Base-by-base conservation (phyloP, 2,888 invertebrate genomes). In the Parnassius mnemosyne region DNA sequence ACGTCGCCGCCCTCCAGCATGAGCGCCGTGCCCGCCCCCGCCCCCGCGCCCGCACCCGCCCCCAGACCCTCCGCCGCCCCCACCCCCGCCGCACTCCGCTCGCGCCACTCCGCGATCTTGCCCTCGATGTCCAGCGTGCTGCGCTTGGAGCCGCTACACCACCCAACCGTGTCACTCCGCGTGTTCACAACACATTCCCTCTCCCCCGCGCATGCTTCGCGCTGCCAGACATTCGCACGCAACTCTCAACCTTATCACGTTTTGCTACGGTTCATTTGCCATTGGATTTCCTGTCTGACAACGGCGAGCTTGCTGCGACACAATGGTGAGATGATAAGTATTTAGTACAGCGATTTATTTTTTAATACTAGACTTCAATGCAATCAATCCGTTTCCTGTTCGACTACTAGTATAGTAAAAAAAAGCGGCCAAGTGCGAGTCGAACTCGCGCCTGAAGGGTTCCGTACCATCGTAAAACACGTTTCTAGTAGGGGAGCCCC, bases 51-150 rank as follows among this genome's bases (percentile, higher is more conserved):
- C 59, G 34, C 63, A 50, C n/a, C 58, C 63, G 20, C 13, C 65
- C 58, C 65, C 56, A 52, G 49, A 62, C 64, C 57, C 58, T 58
- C 58, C 60, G 65, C 54, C 68, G 67, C 72, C 73, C 62, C 70
- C 71, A 63, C 74, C 70, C 63, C 80, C 72, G 64, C 75, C 72
- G 73, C 73, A 72, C 73, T 74, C 61, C 87, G 81, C 60, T 76
- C 79, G 72, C 88, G 84, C 89, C 89, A 89, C 84, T 85, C 85
- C 66, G 86, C 89, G 65, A 90, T 87, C 86, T 89, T 90, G 71
- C 89, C 90, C 81, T 91, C 90, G 86, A 91, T 87, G 86, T 91
- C 90, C 69, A 91, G 85, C 72, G 90, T 91, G 81, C 87, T 89
- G 75, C 89, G 88, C 79, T 89, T 90, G 66, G 89, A 89, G 51